Conservation (phyloP, 64 coral and sea anemone genomes). For the Trachythela sp. region DNA sequence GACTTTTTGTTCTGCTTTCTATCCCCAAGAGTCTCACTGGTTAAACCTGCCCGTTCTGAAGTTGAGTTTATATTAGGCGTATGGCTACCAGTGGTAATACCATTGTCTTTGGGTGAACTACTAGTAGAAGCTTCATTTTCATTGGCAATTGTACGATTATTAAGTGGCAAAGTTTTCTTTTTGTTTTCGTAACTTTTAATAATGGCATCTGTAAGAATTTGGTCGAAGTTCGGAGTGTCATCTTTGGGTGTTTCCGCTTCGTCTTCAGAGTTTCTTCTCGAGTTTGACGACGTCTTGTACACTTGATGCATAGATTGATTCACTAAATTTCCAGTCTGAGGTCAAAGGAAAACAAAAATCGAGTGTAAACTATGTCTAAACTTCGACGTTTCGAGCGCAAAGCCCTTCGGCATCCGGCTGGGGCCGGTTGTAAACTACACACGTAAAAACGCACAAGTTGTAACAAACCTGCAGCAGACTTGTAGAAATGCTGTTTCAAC, state of each 20-base stretch:
- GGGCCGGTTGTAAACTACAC: too few relatives aligned
- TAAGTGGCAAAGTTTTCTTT: background rate
- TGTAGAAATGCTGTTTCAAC: too few relatives aligned
- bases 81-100: background rate
- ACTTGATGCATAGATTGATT: conserved; percentile 84
- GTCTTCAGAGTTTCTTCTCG: conserved; percentile 40
- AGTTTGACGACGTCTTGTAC: conserved; percentile 61
- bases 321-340: conserved; percentile 67
- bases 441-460: too few relatives aligned
- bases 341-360: conserved; percentile 13
- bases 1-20: background rate
- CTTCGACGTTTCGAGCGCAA: too few relatives aligned
- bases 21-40: too few relatives aligned
- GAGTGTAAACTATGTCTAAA: background rate
- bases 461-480: too few relatives aligned
- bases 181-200: background rate
- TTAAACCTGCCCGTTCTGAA: background rate
- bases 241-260: background rate
- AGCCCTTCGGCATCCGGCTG: too few relatives aligned
- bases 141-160: background rate
- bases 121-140: background rate
- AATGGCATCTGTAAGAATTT: too few relatives aligned
- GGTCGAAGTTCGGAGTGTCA: too few relatives aligned
- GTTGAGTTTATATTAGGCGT: background rate
- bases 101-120: background rate